These are phyloP conservation scores for Triops cancriformis DNA, from an alignment of 1,140 invertebrate species.

Conservation along the genomic window DNA sequence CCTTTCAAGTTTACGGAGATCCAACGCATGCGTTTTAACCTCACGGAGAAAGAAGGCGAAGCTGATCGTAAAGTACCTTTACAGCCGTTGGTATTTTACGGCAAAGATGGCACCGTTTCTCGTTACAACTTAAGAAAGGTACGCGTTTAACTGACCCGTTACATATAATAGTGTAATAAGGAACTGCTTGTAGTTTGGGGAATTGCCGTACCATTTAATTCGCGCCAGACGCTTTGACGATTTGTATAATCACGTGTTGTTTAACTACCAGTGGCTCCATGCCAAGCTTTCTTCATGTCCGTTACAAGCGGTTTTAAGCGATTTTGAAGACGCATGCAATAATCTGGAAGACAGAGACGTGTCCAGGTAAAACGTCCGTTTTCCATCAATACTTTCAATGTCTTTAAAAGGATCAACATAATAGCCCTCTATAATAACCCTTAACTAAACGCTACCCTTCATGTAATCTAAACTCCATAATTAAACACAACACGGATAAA, in stretches of 20 bases:
- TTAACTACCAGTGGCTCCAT: constrained; percentile 96
- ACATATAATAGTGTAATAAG: background rate
- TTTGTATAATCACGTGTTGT: constrained; percentile 85
- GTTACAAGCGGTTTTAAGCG: constrained; percentile 82
- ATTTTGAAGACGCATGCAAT: constrained; percentile 87
- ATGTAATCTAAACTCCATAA: background rate
- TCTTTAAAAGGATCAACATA: background rate
- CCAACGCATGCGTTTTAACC: constrained; percentile 50
- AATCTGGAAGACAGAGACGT: constrained; percentile 77
- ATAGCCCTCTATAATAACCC: background rate
- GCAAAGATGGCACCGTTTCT: constrained; percentile 75
- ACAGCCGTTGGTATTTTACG: constrained; percentile 86
- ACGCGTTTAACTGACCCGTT: constrained; percentile 23
- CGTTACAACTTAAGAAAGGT: constrained; percentile 82
- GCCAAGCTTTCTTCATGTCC: constrained; percentile 92
- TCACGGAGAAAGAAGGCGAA: constrained; percentile 75
- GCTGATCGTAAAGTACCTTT: constrained; percentile 92
- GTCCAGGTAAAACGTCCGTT: constrained; percentile 50
- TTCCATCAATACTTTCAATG: background rate
- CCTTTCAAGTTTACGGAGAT: constrained; percentile 94
- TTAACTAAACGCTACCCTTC: background rate
- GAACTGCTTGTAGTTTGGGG: constrained; percentile 63
- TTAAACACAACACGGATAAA: background rate
- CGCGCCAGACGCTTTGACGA: constrained; percentile 83
- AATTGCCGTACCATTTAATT: constrained; percentile 89